These are phyloP conservation scores for Psettodes erumei DNA, from an alignment of 2,113 vertebrate species.

Conservation along the genomic window DNA sequence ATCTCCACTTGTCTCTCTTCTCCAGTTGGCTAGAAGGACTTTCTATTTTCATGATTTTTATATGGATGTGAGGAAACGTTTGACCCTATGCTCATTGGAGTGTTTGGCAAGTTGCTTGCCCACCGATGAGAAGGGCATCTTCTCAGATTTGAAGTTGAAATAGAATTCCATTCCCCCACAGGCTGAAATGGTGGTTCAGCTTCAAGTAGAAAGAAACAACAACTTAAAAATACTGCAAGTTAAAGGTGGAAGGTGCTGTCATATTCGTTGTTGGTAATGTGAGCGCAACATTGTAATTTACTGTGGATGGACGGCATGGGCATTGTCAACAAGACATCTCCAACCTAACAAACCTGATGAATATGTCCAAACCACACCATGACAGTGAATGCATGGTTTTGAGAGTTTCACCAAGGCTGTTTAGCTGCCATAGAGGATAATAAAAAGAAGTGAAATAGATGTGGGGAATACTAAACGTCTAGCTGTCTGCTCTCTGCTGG, in stretches of 20 bases:
- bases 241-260: not conserved
- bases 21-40: not conserved
- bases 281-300: not conserved
- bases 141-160: no score
- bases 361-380: no score
- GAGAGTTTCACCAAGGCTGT: not conserved
- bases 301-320: not conserved
- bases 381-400: not conserved
- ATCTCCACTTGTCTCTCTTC: not conserved
- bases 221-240: not conserved
- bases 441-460: not conserved
- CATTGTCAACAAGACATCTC: not conserved
- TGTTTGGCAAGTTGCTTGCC: not conserved
- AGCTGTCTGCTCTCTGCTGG: not conserved
- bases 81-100: not conserved
- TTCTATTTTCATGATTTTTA: not conserved
- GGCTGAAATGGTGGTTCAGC: not conserved
- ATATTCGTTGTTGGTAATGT: not conserved
- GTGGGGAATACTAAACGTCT: not conserved
- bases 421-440: not conserved
- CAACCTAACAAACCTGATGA: not conserved
- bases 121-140: not conserved
- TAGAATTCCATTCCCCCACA: slow-evolving; percentile 5
- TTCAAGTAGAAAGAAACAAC: not conserved
- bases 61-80: not conserved